A percentile compares a stretch with the other conserved stretches of the same genome.
Evolutionary conservation across 2,113 vertebrate genomes (phyloP).

Genomic region (Sylvietta virens): DNA sequence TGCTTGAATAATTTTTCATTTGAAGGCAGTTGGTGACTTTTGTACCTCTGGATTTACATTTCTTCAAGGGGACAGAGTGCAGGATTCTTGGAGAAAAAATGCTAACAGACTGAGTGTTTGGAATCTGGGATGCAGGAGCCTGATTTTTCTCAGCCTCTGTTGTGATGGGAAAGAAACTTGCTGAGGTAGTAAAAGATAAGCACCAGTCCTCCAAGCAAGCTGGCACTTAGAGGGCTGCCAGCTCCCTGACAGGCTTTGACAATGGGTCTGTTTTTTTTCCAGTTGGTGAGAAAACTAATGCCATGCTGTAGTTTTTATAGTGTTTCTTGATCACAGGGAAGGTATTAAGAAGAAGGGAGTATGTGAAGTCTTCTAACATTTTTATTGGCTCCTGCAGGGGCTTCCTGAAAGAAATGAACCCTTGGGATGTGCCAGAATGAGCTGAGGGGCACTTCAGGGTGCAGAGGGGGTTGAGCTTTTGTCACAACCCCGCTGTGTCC

Average conservation of each 20-base stretch:
- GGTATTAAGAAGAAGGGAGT: not conserved
- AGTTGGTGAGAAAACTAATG: not conserved
- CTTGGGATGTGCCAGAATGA: not conserved
- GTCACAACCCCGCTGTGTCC: not conserved
- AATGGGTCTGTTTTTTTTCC: not conserved
- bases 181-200: not conserved
- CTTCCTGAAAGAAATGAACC: not conserved
- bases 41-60: not conserved
- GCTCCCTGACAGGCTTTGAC: not conserved
- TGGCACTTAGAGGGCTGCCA: not conserved
- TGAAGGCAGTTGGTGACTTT: not conserved
- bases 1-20: not conserved
- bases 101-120: not conserved
- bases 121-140: not conserved
- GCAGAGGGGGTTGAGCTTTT: not conserved
- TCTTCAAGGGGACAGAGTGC: not conserved
- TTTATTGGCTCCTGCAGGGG: not conserved
- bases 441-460: not conserved
- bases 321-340: not conserved
- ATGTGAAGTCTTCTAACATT: not conserved
- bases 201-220: not conserved
- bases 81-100: not conserved
- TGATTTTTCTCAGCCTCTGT: not conserved
- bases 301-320: not conserved
- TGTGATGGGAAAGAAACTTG: not conserved